phyloP scores from a whole-genome alignment of 2,888 invertebrate genomes.

The Sepiola atlantica region DNA sequence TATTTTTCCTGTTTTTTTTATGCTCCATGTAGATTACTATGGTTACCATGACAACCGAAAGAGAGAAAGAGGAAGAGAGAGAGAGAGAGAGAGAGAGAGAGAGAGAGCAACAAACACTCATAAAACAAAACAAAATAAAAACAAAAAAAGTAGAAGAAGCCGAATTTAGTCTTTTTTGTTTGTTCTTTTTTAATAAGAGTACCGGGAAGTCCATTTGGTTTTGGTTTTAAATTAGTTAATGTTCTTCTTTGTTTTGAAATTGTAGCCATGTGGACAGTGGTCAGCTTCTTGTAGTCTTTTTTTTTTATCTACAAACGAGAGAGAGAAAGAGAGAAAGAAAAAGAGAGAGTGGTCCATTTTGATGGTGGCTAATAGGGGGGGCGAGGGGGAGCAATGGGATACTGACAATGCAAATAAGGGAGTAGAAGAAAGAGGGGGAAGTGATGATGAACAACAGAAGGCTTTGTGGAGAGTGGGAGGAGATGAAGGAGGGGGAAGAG shows the following conservation, averaged over 20 bases:
- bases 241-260: not conserved
- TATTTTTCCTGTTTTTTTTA: not conserved
- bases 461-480: not conserved
- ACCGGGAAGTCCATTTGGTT: constrained; percentile 21
- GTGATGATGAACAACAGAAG: not conserved
- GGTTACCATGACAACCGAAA: constrained; percentile 16
- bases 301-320: not conserved
- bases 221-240: not conserved
- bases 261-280: constrained; percentile 8
- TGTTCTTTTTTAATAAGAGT: not conserved
- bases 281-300: not conserved
- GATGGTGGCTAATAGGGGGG: not conserved
- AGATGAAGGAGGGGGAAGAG: not conserved
- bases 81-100: not conserved
- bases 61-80: not conserved
- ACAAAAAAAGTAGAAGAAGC: not conserved
- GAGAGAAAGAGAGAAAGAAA: not conserved
- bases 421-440: not conserved
- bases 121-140: not conserved
- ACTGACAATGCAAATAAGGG: not conserved
- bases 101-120: not conserved
- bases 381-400: not conserved
- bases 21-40: not conserved
- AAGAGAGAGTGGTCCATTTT: not conserved
- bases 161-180: not conserved